These are phyloP conservation scores for Sebastes hubbsi DNA, from an alignment of 2,797 vertebrate species.

Conservation along the genomic window DNA sequence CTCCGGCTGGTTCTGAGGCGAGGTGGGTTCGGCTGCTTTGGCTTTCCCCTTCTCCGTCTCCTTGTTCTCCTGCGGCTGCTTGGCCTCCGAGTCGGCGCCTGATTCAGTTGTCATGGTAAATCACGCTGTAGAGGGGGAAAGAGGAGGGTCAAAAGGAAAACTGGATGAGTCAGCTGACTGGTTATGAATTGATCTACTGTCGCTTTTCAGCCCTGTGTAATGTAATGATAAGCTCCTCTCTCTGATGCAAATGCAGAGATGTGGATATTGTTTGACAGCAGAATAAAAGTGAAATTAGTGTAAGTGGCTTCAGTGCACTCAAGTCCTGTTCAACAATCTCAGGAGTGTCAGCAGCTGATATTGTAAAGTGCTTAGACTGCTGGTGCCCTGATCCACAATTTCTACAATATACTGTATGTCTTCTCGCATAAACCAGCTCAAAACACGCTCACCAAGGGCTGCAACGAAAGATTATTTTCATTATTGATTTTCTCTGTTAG, in stretches of 20 bases:
- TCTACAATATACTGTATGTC: not conserved
- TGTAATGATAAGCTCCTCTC: slow-evolving; percentile 2
- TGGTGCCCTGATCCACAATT: not conserved
- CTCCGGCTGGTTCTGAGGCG: slow-evolving; percentile 75
- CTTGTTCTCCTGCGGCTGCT: slow-evolving; percentile 82
- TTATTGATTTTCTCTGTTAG: not conserved
- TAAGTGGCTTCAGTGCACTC: slow-evolving; percentile 10
- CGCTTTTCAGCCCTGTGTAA: not conserved
- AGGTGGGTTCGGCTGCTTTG: slow-evolving; percentile 63
- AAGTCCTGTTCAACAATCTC: not conserved
- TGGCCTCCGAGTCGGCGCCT: slow-evolving; percentile 90
- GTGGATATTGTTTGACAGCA: slow-evolving; percentile 27
- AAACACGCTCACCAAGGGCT: not conserved
- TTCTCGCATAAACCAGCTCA: not conserved
- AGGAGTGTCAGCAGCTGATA: slow-evolving; percentile 17
- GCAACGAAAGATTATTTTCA: not conserved
- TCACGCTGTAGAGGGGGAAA: slow-evolving; percentile 82
- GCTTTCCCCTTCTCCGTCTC: slow-evolving; percentile 63
- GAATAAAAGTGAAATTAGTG: slow-evolving; percentile 25
- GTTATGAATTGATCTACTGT: slow-evolving; percentile 33
- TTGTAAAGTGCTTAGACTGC: slow-evolving; percentile 17
- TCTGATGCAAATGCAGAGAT: slow-evolving; percentile 27
- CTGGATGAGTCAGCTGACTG: slow-evolving; percentile 62
- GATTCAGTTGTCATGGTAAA: slow-evolving; percentile 96
- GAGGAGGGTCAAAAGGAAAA: slow-evolving; percentile 13